Evolutionary conservation across 2,888 invertebrate genomes (phyloP), one percentile per base, ranked within the genome.

Genomic region (Volucella bombylans): DNA sequence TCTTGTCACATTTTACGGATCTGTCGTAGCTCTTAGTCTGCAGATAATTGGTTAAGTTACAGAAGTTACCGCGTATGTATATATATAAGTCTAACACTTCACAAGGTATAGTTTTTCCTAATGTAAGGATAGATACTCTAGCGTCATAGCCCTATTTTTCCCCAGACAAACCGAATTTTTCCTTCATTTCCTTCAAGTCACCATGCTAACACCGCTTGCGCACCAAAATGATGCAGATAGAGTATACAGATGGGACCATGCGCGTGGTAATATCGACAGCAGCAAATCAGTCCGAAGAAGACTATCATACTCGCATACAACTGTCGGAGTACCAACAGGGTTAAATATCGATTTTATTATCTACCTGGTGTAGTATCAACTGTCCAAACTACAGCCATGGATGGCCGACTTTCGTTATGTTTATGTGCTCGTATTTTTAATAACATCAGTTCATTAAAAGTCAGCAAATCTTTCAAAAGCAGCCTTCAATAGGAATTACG

Each of bases 301-400:
- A 99, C 91, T 99, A 99, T 98, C 95, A 96, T 88, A 96, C 98
- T 90, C 95, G 98, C 88, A 97, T 97, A 0, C 98, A 4, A 91
- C 92, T 12, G 97, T 97, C 0, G 98, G 98, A 81, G 97, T 97
- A 23, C 93, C 94, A 0, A 98, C 98, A 0, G 92, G 93, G 82
- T 99, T 99, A 92, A 97, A 97, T 90, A 92, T 93, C 23, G 95
- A 95, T 88, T 92, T 99, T 0, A 91, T 97, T 52, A 92, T 94
- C 1, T 99, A 98, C 90, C 91, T 99, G 11, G 91, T 93, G 11
- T 93, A 94, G 67, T 99, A 98, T 90, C 94, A 95, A 18, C 18
- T 18, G 18, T 18, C 18, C 18, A 18, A 18, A 18, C 18, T 18
- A 1, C 1, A 18, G 18, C 94, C 93, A 0, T 98, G 98, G 95